These are phyloP conservation scores for Polypedilum vanderplanki DNA, from an alignment of 1,140 invertebrate species.

Conservation along the genomic window DNA sequence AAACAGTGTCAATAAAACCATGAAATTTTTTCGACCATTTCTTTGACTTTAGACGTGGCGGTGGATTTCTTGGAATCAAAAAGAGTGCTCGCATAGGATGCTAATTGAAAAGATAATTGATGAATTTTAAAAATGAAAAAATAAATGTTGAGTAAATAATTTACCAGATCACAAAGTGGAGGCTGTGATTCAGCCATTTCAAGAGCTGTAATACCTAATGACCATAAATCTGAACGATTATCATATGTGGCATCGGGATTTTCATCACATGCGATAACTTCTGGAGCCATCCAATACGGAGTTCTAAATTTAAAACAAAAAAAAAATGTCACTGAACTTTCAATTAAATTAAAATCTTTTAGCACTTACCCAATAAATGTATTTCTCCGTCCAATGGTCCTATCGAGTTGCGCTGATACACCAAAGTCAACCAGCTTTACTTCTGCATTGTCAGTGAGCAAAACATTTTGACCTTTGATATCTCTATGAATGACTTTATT, in stretches of 20 bases:
- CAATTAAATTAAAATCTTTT: not conserved
- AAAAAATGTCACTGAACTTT: not conserved
- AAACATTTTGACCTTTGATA: conserved; percentile 99
- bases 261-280: conserved; percentile 99
- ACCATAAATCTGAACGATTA: conserved; percentile 98
- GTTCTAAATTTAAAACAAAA: conserved; percentile 48
- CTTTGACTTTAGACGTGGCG: conserved; percentile 93
- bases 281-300: conserved; percentile 96
- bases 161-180: conserved; percentile 83
- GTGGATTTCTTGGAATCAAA: conserved; percentile 95
- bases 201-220: conserved; percentile 94
- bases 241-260: conserved; percentile 99
- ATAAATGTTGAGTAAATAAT: no score
- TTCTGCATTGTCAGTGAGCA: conserved; percentile 98
- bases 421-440: conserved; percentile 99
- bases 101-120: conserved; percentile 25
- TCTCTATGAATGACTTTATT: conserved; percentile 99
- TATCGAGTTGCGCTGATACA: conserved; percentile 96
- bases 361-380: conserved; percentile 84
- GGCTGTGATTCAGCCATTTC: conserved; percentile 99
- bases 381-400: conserved; percentile 96
- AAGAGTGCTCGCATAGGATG: conserved; percentile 99
- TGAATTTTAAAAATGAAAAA: no score
- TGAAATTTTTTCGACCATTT: conserved; percentile 98
- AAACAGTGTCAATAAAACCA: conserved; percentile 57